Evolutionary conservation across 2,888 invertebrate genomes (phyloP), one percentile per base, ranked within the genome.

Genomic region (Cataglyphis cursor): DNA sequence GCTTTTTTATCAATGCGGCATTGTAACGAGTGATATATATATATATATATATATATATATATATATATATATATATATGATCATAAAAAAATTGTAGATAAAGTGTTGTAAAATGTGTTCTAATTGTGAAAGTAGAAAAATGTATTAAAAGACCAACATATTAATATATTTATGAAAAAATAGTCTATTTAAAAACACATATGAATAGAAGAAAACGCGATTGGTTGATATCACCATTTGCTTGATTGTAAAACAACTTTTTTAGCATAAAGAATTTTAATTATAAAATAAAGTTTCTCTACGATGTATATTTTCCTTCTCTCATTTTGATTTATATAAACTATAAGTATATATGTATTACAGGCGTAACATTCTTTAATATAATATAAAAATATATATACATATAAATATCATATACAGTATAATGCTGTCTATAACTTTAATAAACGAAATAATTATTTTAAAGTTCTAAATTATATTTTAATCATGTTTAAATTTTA

Each of bases 121-220:
- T 48, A 48, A 48, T 5, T 8, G 21, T 61, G 62, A 31, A 31
- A 31, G 68, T 35, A 51, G 44, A n/a, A 38, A 18, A 54, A 75
- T 8, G n/a, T 82, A 80, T 66, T 61, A 10, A 31, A 57, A 54
- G 44, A 78, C 73, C 31, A 66, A 76, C 5, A 1, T 48, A 18
- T 48, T 48, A 48, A 48, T 48, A 80, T 86, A 86, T 80, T 82
- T 66, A 86, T 76, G 64, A 57, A 51, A 12, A 21, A 15, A 24
- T 66, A 62, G 28, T 59, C 24, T 72, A 73, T 78, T 1, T 65
- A 64, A 48, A 44, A 15, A 59, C n/a, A 51, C 8, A 51, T 44
- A 57, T 24, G 10, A 66, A 24, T 68, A 62, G 41, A 41, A 48
- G 41, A 61, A 66, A 66, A 44, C 1, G 3, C n/a, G 38, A 38